Conservation (phyloP, 2,888 invertebrate genomes). For the Morinoia aosen region DNA sequence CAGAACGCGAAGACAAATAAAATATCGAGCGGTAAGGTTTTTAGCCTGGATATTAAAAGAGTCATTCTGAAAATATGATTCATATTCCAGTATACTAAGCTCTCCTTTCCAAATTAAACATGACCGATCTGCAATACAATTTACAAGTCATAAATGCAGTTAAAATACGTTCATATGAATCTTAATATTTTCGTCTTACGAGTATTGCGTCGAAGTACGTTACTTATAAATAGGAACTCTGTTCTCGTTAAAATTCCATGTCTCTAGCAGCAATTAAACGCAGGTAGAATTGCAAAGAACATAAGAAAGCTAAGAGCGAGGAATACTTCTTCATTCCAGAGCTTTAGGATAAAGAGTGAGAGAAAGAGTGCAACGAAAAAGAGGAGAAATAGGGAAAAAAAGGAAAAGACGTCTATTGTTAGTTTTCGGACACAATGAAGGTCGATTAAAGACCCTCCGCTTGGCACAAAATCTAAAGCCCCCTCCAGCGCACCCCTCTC, state of each 20-base stretch:
- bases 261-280: background rate
- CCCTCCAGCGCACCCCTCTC: background rate
- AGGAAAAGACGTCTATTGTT: background rate
- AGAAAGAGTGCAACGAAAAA: background rate
- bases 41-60: too few relatives aligned
- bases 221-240: too few relatives aligned
- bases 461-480: background rate
- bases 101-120: too few relatives aligned
- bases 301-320: background rate
- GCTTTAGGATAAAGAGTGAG: background rate
- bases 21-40: too few relatives aligned
- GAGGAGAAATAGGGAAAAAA: background rate
- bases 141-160: too few relatives aligned
- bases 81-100: too few relatives aligned
- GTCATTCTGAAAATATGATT: too few relatives aligned
- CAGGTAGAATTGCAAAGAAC: background rate
- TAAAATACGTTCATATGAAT: too few relatives aligned
- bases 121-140: too few relatives aligned
- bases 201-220: too few relatives aligned
- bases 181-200: too few relatives aligned
- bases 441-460: slow-evolving; percentile 4
- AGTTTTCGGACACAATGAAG: background rate
- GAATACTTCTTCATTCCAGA: background rate
- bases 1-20: too few relatives aligned
- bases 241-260: background rate